Conservation (phyloP, 1,140 invertebrate genomes). For the Dufourea novaeangliae region DNA sequence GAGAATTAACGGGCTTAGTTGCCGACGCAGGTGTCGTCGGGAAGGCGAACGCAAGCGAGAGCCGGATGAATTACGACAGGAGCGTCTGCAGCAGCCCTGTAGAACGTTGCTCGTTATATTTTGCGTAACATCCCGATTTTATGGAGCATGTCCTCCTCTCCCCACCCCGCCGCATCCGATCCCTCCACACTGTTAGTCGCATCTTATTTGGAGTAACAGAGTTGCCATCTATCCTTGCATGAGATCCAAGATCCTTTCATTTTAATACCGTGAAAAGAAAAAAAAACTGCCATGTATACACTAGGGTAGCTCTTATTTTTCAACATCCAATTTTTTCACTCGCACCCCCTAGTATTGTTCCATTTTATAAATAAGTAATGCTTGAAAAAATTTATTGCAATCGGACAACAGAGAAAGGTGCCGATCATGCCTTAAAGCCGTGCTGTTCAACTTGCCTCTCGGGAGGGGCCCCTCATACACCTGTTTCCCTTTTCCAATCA, state of each 20-base stretch:
- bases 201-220: slow-evolving; percentile 55
- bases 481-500: too few species aligned
- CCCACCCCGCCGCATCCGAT: slow-evolving; percentile 17
- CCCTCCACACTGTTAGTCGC: slow-evolving; percentile 30
- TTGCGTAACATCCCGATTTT: slow-evolving; percentile 82
- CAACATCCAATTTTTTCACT: too few species aligned
- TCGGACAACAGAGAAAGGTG: too few species aligned
- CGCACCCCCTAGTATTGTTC: too few species aligned
- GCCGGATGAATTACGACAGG: slow-evolving; percentile 77
- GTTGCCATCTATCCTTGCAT: slow-evolving; percentile 68
- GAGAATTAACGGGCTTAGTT: slow-evolving; percentile 82
- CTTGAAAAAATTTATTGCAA: too few species aligned
- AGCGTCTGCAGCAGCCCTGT: slow-evolving; percentile 76
- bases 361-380: too few species aligned
- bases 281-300: too few species aligned
- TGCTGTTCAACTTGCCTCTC: too few species aligned
- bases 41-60: slow-evolving; percentile 73
- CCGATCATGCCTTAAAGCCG: too few species aligned
- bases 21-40: slow-evolving; percentile 78
- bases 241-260: not conserved
- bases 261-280: not conserved
- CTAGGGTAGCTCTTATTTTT: too few species aligned
- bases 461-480: too few species aligned
- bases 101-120: slow-evolving; percentile 77
- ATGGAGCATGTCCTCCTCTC: slow-evolving; percentile 77